A percentile compares a stretch with the other conserved stretches of the same genome.
These are phyloP conservation scores for Apocrypta bakeri DNA, from an alignment of 1,140 invertebrate species.

Conservation along the genomic window DNA sequence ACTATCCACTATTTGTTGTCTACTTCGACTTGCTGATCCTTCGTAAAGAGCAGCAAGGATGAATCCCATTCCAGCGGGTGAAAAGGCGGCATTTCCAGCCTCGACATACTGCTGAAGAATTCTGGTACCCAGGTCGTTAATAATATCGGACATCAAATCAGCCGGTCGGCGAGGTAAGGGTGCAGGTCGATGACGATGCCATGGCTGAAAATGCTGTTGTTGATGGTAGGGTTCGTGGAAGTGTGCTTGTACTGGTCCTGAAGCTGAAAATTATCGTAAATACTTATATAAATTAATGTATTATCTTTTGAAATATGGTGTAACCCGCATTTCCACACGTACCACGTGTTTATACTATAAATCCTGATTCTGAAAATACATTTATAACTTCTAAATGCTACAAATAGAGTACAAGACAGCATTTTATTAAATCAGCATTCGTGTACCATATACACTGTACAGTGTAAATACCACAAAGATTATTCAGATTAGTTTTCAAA, in stretches of 20 bases:
- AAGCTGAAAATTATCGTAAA: neutral
- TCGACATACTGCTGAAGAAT: conserved; percentile 76
- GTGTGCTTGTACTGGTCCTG: conserved; percentile 35
- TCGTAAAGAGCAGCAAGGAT: conserved; percentile 86
- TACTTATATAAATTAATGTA: too few species aligned
- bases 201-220: conserved; percentile 52
- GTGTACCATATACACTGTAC: too few species aligned
- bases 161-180: conserved; percentile 71
- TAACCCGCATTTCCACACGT: too few species aligned
- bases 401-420: neutral
- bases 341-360: neutral
- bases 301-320: too few species aligned
- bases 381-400: too few species aligned
- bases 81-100: conserved; percentile 89
- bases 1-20: conserved; percentile 80
- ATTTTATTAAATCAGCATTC: too few species aligned
- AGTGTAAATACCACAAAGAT: neutral
- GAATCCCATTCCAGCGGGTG: conserved; percentile 85
- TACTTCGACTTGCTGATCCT: conserved; percentile 81
- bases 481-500: neutral
- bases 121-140: conserved; percentile 83
- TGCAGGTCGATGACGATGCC: conserved; percentile 43
- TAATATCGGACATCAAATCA: conserved; percentile 85
- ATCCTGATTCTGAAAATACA: too few species aligned
- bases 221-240: conserved; percentile 48